Evolutionary conservation across 2,113 vertebrate genomes (phyloP).

Genomic region (Bos javanicus): DNA sequence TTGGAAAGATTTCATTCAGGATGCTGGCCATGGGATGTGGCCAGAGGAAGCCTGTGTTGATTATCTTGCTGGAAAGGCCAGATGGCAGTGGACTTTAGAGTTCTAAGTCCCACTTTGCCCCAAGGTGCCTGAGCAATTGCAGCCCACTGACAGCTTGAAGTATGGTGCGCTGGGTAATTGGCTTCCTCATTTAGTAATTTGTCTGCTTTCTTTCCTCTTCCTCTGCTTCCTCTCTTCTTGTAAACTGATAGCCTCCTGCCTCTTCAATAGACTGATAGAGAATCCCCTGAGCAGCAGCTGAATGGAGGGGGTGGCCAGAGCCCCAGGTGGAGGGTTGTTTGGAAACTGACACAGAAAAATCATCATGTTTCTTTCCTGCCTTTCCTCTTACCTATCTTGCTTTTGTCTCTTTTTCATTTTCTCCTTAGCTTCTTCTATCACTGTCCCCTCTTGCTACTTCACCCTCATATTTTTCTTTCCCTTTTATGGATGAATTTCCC

Average conservation of each 20-base stretch:
- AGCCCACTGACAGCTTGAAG: constrained; percentile 74
- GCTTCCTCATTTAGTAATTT: constrained; percentile 86
- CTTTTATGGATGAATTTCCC: neutral
- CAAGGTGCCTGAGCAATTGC: constrained; percentile 67
- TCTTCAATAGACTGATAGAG: constrained; percentile 76
- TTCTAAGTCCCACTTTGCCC: constrained; percentile 53
- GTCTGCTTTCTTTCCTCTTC: constrained; percentile 87
- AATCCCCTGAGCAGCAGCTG: constrained; percentile 71
- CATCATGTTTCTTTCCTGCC: neutral
- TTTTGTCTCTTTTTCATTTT: neutral
- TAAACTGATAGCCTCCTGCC: constrained; percentile 86
- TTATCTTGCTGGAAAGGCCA: constrained; percentile 6
- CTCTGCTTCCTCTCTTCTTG: constrained; percentile 82
- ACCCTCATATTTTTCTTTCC: neutral
- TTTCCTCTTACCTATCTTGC: neutral
- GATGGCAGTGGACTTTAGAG: constrained; percentile 33
- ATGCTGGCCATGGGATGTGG: neutral
- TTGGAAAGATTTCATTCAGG: constrained; percentile 26
- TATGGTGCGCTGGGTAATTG: constrained; percentile 78
- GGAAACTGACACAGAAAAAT: constrained; percentile 37
- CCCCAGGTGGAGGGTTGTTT: constrained; percentile 18
- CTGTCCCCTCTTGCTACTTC: neutral
- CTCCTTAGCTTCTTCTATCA: neutral
- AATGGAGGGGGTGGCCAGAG: constrained; percentile 52
- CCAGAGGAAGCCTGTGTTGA: constrained; percentile 16